Conservation (phyloP, 2,113 vertebrate genomes). For the Lutjanus erythropterus region DNA sequence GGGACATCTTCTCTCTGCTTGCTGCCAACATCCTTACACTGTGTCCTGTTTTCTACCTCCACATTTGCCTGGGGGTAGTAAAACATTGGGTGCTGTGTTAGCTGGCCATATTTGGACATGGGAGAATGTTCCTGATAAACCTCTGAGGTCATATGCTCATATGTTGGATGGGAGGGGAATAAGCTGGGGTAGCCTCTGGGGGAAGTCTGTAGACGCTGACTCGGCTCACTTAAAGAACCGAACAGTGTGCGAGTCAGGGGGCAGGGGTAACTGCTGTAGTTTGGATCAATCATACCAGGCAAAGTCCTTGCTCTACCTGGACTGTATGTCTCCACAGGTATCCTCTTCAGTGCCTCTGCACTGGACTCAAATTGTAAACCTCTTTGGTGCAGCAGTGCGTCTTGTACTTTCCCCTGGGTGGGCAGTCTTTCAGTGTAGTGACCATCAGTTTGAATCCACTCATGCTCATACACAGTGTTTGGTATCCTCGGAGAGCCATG, state of each 20-base stretch:
- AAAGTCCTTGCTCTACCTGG: constrained; percentile 60
- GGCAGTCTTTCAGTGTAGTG: constrained; percentile 61
- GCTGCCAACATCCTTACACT: constrained; percentile 59
- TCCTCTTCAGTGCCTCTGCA: constrained; percentile 73
- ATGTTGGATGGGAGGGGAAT: constrained; percentile 71
- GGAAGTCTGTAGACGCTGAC: constrained; percentile 75
- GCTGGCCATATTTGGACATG: constrained; percentile 76
- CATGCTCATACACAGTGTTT: constrained; percentile 75
- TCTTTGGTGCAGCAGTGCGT: constrained; percentile 63
- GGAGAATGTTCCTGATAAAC: constrained; percentile 81
- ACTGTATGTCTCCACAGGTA: constrained; percentile 63
- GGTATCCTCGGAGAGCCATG: constrained; percentile 67
- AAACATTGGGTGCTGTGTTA: constrained; percentile 78
- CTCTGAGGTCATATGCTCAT: constrained; percentile 81
- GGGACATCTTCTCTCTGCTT: constrained; percentile 73
- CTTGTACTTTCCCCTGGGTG: constrained; percentile 68
- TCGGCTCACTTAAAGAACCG: constrained; percentile 74
- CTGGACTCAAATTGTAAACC: constrained; percentile 67
- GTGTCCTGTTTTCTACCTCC: constrained; percentile 79
- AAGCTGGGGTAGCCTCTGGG: constrained; percentile 67
- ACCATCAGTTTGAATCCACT: constrained; percentile 77
- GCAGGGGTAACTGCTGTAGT: constrained; percentile 73
- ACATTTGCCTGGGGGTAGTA: constrained; percentile 82
- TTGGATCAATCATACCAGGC: constrained; percentile 74
- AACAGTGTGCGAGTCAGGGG: constrained; percentile 68